These are phyloP conservation scores for Picus viridis DNA, from an alignment of 2,797 vertebrate genomes.

Conservation along the genomic window DNA sequence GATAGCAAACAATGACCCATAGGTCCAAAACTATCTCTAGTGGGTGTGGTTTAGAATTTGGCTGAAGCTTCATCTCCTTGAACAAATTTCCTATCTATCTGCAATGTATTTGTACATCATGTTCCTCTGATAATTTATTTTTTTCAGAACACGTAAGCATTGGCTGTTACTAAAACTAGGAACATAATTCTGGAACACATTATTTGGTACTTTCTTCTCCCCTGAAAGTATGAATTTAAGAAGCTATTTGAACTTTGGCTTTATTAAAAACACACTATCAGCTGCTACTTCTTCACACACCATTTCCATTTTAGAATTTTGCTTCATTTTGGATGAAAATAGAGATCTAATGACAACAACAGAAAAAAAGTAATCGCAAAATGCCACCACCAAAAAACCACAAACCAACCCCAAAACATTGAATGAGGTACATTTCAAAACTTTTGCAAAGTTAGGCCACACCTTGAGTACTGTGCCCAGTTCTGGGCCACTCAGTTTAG, in stretches of 20 bases:
- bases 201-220: neutral
- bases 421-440: neutral
- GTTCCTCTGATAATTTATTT: neutral
- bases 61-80: neutral
- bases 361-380: neutral
- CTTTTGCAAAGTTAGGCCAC: neutral
- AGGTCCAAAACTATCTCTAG: neutral
- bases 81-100: neutral
- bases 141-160: accelerated
- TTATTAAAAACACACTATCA: neutral
- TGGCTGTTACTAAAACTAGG: neutral
- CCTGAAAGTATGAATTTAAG: neutral
- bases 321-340: neutral
- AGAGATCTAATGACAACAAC: neutral
- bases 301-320: neutral
- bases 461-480: no score
- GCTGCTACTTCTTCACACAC: neutral
- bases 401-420: neutral
- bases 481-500: no score
- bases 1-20: accelerated
- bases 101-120: neutral
- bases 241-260: neutral
- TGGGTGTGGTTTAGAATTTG: neutral
- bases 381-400: no score
- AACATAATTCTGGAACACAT: neutral